A percentile compares a stretch with the other conserved stretches of the same genome.
These are phyloP conservation scores for Epinotia ramella DNA, from an alignment of 2,888 invertebrate genomes.

Conservation along the genomic window DNA sequence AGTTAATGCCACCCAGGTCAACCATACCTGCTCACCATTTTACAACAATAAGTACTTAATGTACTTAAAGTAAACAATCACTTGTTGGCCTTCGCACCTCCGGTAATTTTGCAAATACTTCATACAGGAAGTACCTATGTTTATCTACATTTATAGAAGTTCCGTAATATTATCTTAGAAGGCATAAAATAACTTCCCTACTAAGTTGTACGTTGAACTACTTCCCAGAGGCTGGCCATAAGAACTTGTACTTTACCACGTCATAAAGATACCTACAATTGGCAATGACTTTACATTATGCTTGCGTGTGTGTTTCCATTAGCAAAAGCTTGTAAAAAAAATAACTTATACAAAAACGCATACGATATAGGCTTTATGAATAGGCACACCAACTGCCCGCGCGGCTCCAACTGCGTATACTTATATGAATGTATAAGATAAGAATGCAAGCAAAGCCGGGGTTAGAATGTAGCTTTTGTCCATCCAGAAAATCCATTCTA, in stretches of 20 bases:
- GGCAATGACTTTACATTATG: background rate
- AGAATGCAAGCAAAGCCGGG: too few relatives aligned
- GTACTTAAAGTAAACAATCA: too few relatives aligned
- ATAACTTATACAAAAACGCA: background rate
- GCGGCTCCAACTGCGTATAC: too few relatives aligned
- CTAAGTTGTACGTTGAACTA: conserved; percentile 12
- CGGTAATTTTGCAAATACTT: conserved; percentile 9
- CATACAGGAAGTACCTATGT: conserved; percentile 16
- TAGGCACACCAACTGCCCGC: too few relatives aligned
- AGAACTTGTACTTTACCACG: conserved; percentile 13
- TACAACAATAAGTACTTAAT: too few relatives aligned
- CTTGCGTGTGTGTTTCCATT: background rate
- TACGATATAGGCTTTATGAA: background rate
- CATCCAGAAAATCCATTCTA: too few relatives aligned
- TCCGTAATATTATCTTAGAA: conserved; percentile 22
- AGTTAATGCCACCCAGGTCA: too few relatives aligned
- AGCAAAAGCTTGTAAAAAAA: background rate
- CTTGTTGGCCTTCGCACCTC: conserved; percentile 1
- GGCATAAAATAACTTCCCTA: conserved; percentile 28
- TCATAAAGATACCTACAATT: background rate
- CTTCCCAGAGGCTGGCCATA: conserved; percentile 4
- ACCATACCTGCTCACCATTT: too few relatives aligned
- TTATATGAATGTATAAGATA: too few relatives aligned
- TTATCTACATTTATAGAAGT: conserved; percentile 1
- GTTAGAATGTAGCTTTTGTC: too few relatives aligned